Percentiles rank a stretch among this genome's conserved stretches.
Conservation (phyloP, 2,888 invertebrate genomes). For the Ichneumoninae sp. region DNA sequence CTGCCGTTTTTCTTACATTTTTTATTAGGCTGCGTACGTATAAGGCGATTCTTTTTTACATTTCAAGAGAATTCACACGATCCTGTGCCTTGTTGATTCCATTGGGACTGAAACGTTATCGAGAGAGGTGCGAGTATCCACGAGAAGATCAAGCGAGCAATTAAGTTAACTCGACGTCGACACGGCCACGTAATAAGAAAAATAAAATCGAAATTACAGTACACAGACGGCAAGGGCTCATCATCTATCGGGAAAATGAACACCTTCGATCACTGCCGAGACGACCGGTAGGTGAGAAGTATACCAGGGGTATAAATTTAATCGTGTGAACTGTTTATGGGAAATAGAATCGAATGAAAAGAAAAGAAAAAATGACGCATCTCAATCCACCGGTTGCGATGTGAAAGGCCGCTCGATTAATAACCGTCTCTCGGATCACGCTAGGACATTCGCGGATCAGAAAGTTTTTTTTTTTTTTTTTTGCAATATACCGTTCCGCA, state of each 20-base stretch:
- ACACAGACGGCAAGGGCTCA: slow-evolving; percentile 7
- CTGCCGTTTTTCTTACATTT: too few relatives aligned
- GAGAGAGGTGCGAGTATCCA: slow-evolving; percentile 37
- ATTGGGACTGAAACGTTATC: slow-evolving; percentile 2
- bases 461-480: background rate
- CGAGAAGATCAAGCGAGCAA: slow-evolving; percentile 59
- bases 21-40: background rate
- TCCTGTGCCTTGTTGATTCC: slow-evolving; percentile 32
- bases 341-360: background rate
- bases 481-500: too few relatives aligned
- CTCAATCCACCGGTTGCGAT: background rate
- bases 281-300: slow-evolving; percentile 8
- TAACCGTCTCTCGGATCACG: background rate
- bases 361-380: background rate
- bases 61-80: slow-evolving; percentile 62
- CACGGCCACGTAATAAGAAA: slow-evolving; percentile 15
- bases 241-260: slow-evolving; percentile 55
- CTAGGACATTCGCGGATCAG: background rate
- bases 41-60: slow-evolving; percentile 45
- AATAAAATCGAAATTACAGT: slow-evolving; percentile 57
- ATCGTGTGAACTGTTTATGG: slow-evolving; percentile 20
- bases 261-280: slow-evolving; percentile 27
- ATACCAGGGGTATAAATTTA: slow-evolving; percentile 27
- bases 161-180: slow-evolving; percentile 33
- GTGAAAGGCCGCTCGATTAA: slow-evolving; percentile 14